phyloP scores from a whole-genome alignment of 2,113 vertebrate species.

The Oenanthe oenanthe region DNA sequence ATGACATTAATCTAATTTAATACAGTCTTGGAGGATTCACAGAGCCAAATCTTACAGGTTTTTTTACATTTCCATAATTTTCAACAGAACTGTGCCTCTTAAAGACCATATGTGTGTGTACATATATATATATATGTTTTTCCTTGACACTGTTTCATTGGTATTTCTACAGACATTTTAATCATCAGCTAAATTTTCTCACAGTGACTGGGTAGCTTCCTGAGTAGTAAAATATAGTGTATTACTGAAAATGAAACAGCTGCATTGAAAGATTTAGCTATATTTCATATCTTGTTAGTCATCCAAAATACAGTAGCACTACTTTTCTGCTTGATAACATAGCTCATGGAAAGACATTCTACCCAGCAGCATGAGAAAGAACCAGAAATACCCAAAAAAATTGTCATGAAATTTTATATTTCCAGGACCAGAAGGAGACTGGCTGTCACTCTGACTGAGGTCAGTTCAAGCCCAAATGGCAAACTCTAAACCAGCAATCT shows the following conservation, averaged over 20 bases:
- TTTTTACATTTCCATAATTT: background rate
- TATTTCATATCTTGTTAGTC: background rate
- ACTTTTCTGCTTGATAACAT: background rate
- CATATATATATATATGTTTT: background rate
- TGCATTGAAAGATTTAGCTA: background rate
- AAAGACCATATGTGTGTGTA: background rate
- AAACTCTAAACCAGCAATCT: background rate
- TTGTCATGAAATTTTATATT: background rate
- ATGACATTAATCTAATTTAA: background rate
- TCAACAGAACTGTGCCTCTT: background rate
- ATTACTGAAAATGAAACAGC: background rate
- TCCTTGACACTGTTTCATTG: background rate
- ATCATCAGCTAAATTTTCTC: background rate
- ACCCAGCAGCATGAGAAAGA: background rate
- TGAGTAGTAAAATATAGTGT: background rate
- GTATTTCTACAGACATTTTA: background rate
- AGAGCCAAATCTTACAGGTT: background rate
- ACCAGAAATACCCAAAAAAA: background rate
- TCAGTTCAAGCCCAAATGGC: background rate
- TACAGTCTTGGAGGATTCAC: background rate
- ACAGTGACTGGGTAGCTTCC: background rate
- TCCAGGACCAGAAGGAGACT: background rate
- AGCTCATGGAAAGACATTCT: background rate
- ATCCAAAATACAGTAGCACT: background rate
- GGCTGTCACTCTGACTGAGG: background rate